Base-by-base conservation (phyloP, 2,888 invertebrate species). In the Brachyopa scutellaris region DNA sequence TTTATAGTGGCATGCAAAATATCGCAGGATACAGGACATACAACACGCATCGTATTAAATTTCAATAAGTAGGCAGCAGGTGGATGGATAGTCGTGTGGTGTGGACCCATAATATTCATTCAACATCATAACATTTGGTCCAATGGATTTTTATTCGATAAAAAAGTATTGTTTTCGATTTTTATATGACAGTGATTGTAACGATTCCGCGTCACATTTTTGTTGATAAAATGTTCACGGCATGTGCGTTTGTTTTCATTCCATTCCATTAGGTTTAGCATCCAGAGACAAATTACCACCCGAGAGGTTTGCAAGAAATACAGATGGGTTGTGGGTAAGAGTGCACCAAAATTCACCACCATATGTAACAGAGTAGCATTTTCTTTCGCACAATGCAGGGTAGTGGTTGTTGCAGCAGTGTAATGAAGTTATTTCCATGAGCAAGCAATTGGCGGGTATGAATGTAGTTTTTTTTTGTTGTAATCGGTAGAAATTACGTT, bases 1-100 rank as follows among this genome's bases (percentile, higher is more conserved):
- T 67, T 31, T 36, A 74, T 64, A 69, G 57, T 61, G 23, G 51
- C 74, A 82, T 82, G 82, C 82, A 76, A 31, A 59, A 69, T 53
- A 66, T 62, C 62, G 55, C 49, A 49, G 49, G n/a, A 49, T 26
- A 49, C 67, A 55, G 42, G 47, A 62, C 49, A 66, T 70, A 42
- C 40, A 49, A 64, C 64, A 38, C 19, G 57, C 45, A 42, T 69
- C 49, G 40, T 66, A 19, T 45, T 82, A 21, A 69, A 51, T 45
- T 69, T 69, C 38, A 76, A 74, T 76, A 59, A 66, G n/a, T n/a
- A 45, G 21, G 40, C 53, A 49, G 59, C 70, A 70, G 59, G 76
- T 82, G 53, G 45, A 51, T 40, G 31, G 7, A 62, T 36, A 42
- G 29, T 47, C 23, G 13, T 51, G 29, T 49, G n/a, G n/a, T 80